A percentile compares a stretch with the other conserved stretches of the same genome.
Conservation (phyloP, 2,888 invertebrate genomes). For the Adela reaumurella region DNA sequence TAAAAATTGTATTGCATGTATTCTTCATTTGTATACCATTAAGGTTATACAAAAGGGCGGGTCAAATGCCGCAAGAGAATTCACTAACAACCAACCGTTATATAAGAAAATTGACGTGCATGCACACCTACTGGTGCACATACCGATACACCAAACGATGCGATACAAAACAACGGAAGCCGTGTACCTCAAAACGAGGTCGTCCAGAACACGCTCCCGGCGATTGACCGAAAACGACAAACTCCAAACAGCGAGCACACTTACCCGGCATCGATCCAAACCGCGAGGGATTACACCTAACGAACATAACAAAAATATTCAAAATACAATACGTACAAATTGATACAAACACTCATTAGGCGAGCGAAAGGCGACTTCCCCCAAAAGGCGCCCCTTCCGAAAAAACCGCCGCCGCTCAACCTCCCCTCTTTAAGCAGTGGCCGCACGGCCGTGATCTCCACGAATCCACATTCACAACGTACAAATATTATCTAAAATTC, state of each 20-base stretch:
- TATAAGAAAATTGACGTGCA: too few species aligned
- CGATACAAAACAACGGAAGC: neutral
- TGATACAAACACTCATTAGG: constrained; percentile 58
- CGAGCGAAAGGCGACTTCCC: constrained; percentile 33
- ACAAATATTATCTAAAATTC: constrained; percentile 59
- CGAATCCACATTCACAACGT: constrained; percentile 54
- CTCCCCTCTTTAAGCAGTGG: constrained; percentile 4
- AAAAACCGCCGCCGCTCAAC: neutral
- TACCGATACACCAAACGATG: too few species aligned
- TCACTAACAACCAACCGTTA: too few species aligned
- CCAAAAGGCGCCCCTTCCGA: constrained; percentile 3
- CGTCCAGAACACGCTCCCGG: neutral
- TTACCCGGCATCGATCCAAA: constrained; percentile 44
- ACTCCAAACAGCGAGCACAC: constrained; percentile 22
- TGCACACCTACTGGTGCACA: too few species aligned
- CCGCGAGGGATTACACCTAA: constrained; percentile 52
- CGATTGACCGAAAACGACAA: constrained; percentile 6
- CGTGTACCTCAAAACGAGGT: neutral
- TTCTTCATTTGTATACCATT: too few species aligned
- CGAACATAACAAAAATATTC: constrained; percentile 51
- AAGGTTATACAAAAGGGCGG: too few species aligned
- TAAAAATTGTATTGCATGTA: too few species aligned
- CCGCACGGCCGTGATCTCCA: constrained; percentile 26
- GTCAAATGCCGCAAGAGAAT: too few species aligned
- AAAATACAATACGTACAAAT: constrained; percentile 56